Base-by-base conservation (phyloP, 2,113 vertebrate genomes). In the Chaetodon auriga region DNA sequence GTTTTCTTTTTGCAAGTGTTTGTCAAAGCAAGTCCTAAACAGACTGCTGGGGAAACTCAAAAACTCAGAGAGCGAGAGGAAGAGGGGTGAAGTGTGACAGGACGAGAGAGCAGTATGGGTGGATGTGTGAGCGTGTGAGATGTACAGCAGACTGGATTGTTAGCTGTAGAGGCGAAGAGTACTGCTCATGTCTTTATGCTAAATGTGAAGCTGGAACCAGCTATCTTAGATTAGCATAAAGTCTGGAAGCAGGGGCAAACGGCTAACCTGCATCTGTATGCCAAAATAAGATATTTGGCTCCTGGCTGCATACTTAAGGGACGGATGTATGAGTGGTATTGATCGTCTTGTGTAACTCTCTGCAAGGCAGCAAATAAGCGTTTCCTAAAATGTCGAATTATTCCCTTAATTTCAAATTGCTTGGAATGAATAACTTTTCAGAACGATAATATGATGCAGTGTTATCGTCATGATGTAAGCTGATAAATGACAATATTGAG, bases 1-100 rank as follows among this genome's bases (percentile, higher is more conserved):
- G 49, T 75, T 84, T 30, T 64, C 2, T 66, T n/a, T 89, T 86
- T 60, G 14, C n/a, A 10, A 76, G n/a, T 77, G 68, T 91, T 89
- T 90, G 84, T 83, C 69, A 86, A 83, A 54, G 46, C 12, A 7
- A 60, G 74, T 66, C 36, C 74, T 10, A 30, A n/a, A 73, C 43
- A 63, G 62, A 63, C 46, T 6, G 49, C 41, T 30, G n/a, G 45
- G 66, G 51, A 64, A 76, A 76, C 16, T 58, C 12, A 11, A 57
- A 73, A 55, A 62, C 35, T 77, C 51, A 2, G 30, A 71, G 48
- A 21, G 54, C 35, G 6, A 14, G 14, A 53, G 51, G 57, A 16
- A 11, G 46, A 11, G 54, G 3, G 54, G 19, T 1, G 54, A 30
- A 30, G 30, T 30, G 30, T 30, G 30, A 30, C 30, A 30, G 30